These are phyloP conservation scores for Opisthocomus hoazin DNA, from an alignment of 2,113 vertebrate species.

Conservation along the genomic window DNA sequence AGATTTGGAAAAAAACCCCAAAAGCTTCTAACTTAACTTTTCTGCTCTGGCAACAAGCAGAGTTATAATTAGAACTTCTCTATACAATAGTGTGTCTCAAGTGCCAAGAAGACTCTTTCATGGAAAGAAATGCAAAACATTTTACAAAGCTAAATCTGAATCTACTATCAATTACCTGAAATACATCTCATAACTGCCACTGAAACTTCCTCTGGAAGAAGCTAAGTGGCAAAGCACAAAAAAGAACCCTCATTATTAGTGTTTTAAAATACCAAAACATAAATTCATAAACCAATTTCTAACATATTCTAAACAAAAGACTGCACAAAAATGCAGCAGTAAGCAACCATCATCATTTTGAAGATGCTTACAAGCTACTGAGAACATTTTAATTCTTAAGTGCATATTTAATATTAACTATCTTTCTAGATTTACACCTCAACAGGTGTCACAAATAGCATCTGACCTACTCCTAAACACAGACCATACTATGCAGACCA, in stretches of 20 bases:
- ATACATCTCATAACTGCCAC: background rate
- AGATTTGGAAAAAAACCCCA: background rate
- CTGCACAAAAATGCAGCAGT: background rate
- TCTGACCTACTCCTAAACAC: background rate
- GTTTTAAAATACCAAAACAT: background rate
- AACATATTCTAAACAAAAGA: background rate
- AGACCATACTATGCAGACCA: background rate
- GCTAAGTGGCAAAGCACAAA: background rate
- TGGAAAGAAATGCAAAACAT: background rate
- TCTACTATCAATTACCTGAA: background rate
- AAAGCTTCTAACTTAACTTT: background rate
- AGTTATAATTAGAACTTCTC: background rate
- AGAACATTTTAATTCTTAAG: background rate
- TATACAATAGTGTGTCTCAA: background rate
- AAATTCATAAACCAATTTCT: background rate
- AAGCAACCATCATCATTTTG: background rate
- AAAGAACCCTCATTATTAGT: background rate
- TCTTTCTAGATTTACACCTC: background rate
- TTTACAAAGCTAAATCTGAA: background rate
- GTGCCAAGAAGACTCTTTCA: background rate
- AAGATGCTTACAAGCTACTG: background rate
- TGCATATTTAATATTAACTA: background rate
- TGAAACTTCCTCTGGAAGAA: background rate
- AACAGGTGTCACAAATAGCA: background rate
- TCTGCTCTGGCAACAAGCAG: background rate